Evolutionary conservation across 2,797 vertebrate genomes (phyloP).

Genomic region (Sebastes diploproa): DNA sequence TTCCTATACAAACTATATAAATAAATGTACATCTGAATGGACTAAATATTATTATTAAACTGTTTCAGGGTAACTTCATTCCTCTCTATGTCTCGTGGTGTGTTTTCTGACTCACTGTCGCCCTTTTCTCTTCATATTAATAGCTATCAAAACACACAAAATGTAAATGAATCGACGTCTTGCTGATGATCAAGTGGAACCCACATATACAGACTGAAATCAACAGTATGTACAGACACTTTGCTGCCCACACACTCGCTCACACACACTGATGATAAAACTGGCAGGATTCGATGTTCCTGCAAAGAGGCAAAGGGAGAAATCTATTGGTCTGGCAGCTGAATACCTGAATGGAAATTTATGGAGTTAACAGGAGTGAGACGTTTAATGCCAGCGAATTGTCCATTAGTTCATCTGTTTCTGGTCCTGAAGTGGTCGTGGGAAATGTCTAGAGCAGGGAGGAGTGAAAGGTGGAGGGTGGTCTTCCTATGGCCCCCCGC

Average conservation of each 20-base stretch:
- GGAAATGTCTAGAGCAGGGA: constrained; percentile 52
- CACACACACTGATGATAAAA: constrained; percentile 37
- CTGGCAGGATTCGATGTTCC: constrained; percentile 60
- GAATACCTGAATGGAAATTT: constrained; percentile 49
- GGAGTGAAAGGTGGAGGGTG: neutral
- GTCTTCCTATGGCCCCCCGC: constrained; percentile 85
- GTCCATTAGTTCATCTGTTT: constrained; percentile 63
- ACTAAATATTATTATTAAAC: constrained; percentile 15
- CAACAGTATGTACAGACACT: constrained; percentile 65
- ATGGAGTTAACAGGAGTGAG: constrained; percentile 39
- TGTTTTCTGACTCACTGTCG: constrained; percentile 6
- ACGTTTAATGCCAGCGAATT: constrained; percentile 40
- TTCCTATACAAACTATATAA: constrained; percentile 58
- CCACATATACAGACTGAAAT: constrained; percentile 53
- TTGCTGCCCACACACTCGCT: constrained; percentile 58
- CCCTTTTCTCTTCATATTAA: constrained; percentile 4
- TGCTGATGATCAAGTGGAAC: constrained; percentile 39
- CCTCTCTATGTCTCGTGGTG: constrained; percentile 15
- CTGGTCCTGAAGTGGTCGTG: constrained; percentile 51
- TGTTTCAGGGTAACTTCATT: constrained; percentile 1
- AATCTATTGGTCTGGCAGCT: constrained; percentile 48
- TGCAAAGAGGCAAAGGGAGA: constrained; percentile 58
- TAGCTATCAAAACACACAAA: constrained; percentile 36
- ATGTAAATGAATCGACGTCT: constrained; percentile 30
- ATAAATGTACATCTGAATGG: constrained; percentile 57